Evolutionary conservation across 2,113 vertebrate species (phyloP), one percentile per base, ranked within the genome.

Genomic region (Tinamus guttatus): DNA sequence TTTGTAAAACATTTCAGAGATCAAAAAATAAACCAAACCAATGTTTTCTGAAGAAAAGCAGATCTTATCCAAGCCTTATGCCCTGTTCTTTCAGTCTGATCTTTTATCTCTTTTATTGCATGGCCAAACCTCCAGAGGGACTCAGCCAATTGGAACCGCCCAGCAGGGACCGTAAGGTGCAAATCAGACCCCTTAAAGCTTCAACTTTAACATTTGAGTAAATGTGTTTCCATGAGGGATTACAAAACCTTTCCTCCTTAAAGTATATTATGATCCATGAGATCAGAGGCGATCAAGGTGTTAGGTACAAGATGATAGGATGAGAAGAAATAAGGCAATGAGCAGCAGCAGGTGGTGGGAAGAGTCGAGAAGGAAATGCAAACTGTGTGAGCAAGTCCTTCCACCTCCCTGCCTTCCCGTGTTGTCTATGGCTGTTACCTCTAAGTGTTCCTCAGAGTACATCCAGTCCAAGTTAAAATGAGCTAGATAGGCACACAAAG

Each of bases 381-480:
- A 30, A 43, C 13, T 1, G 1, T 28, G 14, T 43, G 10, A 91
- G 36, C 30, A 36, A 10, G 40, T 77, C 25, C 5, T 64, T 1
- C 0, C 70, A 4, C 45, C 20, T 71, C 51, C 22, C 24, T 62
- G 32, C 63, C 2, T 34, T 8, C 32, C 13, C 4, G 7, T 77
- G 5, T 20, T 77, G 25, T 7, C 36, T 41, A 25, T 15, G 45
- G 45, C 8, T 71, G 17, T 16, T 71, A 17, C 21, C 6, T 40
- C 27, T 84, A 43, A 78, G 73, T 60, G 32, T 95, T 87, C 51
- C 51, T 43, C 36, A 45, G n/a, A 19, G 30, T 71, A n/a, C 28
- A 76, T 19, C 7, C 13, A 89, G 34, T 25, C 87, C 47, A 93
- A 97, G 87, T 89, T 78, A 94, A 95, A 97, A 91, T 82, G 4